Conservation (phyloP, 1,140 invertebrate species). For the Magallana angulata region DNA sequence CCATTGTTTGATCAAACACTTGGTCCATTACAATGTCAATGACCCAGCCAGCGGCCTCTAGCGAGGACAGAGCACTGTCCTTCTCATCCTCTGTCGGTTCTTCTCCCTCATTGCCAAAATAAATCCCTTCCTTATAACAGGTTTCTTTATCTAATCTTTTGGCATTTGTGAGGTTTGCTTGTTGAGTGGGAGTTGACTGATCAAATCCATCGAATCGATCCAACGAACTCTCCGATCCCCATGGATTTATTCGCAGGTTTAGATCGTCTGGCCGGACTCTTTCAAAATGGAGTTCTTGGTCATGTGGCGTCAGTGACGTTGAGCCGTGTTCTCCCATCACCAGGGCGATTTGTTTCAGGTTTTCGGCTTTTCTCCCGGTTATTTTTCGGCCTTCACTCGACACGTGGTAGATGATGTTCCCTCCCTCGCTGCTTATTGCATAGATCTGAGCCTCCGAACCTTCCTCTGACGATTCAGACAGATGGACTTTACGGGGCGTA, state of each 20-base stretch:
- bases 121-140: constrained; percentile 77
- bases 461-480: constrained; percentile 71
- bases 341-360: constrained; percentile 74
- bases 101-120: constrained; percentile 70
- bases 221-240: constrained; percentile 76
- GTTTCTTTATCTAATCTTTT: constrained; percentile 76
- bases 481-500: constrained; percentile 82
- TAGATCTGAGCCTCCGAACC: constrained; percentile 85
- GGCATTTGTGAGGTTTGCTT: constrained; percentile 64
- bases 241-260: constrained; percentile 77
- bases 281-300: constrained; percentile 75
- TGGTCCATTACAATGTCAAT: constrained; percentile 82
- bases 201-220: constrained; percentile 74
- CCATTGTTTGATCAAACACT: constrained; percentile 65
- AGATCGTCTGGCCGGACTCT: constrained; percentile 73
- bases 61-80: constrained; percentile 42
- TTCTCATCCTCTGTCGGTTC: constrained; percentile 54
- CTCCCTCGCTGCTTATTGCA: constrained; percentile 91
- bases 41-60: constrained; percentile 81
- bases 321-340: constrained; percentile 72
- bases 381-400: constrained; percentile 76
- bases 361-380: constrained; percentile 66
- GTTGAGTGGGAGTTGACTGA: constrained; percentile 53
- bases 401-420: constrained; percentile 92
- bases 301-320: constrained; percentile 62